Percentiles rank a stretch among this genome's conserved stretches.
phyloP scores from a whole-genome alignment of 2,113 vertebrate species.

The Corythoichthys haematopterus region DNA sequence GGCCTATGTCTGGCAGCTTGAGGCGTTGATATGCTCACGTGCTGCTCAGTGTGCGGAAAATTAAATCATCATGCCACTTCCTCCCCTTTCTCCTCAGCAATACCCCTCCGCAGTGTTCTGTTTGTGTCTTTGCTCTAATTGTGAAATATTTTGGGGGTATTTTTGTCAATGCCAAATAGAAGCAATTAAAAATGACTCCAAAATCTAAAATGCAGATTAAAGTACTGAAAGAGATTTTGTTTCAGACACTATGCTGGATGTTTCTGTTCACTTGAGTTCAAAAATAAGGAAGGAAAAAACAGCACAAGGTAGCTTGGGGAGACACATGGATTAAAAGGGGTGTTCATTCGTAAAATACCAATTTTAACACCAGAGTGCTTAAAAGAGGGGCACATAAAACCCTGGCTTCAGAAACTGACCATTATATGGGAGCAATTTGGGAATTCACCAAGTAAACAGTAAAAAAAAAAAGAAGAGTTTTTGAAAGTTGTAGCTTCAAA shows the following conservation, averaged over 20 bases:
- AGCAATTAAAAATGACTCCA: background rate
- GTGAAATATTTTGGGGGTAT: background rate
- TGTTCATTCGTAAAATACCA: constrained; percentile 74
- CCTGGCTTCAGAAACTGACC: constrained; percentile 38
- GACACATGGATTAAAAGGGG: constrained; percentile 69
- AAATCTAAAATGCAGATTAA: background rate
- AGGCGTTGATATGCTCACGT: constrained; percentile 19
- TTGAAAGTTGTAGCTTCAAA: no score
- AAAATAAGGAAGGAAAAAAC: constrained; percentile 11
- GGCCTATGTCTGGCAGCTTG: constrained; percentile 22
- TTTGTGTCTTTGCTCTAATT: background rate
- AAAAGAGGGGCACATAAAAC: constrained; percentile 36
- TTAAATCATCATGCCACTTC: constrained; percentile 41
- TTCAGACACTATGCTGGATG: constrained; percentile 3
- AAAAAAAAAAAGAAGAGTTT: no score
- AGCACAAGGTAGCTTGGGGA: constrained; percentile 36
- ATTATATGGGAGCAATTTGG: constrained; percentile 21
- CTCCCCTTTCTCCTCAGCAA: constrained; percentile 8
- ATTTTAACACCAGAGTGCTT: constrained; percentile 65
- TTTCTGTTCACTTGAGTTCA: constrained; percentile 11
- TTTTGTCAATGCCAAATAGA: constrained; percentile 7
- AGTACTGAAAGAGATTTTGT: background rate
- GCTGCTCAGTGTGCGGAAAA: constrained; percentile 50
- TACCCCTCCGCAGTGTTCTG: background rate
- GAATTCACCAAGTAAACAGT: constrained; percentile 1